Evolutionary conservation across 2,888 invertebrate species (phyloP), one percentile per base, ranked within the genome.

Genomic region (Thyatira batis): DNA sequence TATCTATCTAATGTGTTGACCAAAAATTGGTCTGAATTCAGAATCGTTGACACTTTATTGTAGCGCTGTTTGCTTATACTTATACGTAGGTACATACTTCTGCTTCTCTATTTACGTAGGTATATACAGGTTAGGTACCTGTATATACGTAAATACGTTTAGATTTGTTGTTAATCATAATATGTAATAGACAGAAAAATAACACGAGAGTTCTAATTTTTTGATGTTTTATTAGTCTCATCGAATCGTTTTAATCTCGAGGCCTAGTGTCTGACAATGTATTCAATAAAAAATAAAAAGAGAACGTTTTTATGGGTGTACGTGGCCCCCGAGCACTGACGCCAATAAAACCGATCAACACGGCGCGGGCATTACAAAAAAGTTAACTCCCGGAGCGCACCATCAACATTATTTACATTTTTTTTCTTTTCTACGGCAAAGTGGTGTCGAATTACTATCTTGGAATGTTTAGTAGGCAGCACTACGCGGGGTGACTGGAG

Each of bases 401-500:
- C 80, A 77, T 81, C 79, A 71, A 82, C 83, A 82, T 87, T 85
- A 85, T 84, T 88, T 82, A 81, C 76, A 76, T 84, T 86, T 87
- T 84, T 86, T 85, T 85, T 69, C 74, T 75, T 73, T 78, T 78
- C 76, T 73, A 65, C 67, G 67, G 66, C 75, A 71, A 77, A 82
- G 82, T 82, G 80, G 88, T 86, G 84, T 91, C 86, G 78, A 85
- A 86, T 91, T 91, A 89, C 90, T 80, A 82, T 83, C 80, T 83
- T 71, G 86, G 88, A 89, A 89, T 89, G 87, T 82, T 76, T 80
- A 77, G 80, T 83, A 76, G 73, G 66, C 69, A 69, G 72, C 72
- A 66, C 63, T 70, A 66, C 69, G 60, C 67, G 56, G 60, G 69
- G 61, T 63, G 60, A 63, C 61, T 52, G 54, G 60, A 61, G 71